These are phyloP conservation scores for Steinernema khuongi DNA, from an alignment of 1,140 invertebrate genomes.

Conservation along the genomic window DNA sequence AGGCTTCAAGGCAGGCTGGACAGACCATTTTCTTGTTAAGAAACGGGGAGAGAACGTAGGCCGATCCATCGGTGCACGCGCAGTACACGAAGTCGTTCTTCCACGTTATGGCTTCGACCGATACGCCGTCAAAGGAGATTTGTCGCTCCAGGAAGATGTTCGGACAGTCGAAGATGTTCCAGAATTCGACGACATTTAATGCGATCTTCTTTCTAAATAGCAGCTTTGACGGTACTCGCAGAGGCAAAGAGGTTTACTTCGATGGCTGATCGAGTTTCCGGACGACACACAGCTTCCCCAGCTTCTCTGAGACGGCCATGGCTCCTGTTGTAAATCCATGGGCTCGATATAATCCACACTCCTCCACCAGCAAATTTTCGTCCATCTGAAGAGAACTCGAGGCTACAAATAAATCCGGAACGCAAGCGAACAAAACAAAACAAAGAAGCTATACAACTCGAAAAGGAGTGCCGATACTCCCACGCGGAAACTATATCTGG, in stretches of 20 bases:
- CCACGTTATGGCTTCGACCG: not conserved
- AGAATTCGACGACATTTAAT: not conserved
- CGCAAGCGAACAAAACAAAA: too few relatives aligned
- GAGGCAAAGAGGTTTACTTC: too few relatives aligned
- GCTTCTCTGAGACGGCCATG: not conserved
- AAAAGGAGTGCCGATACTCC: too few relatives aligned
- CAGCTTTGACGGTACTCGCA: too few relatives aligned
- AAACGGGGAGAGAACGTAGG: not conserved
- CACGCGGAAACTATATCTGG: not conserved
- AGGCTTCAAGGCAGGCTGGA: not conserved
- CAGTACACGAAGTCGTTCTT: not conserved
- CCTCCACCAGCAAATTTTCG: not conserved
- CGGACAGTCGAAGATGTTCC: not conserved
- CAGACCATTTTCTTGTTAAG: not conserved
- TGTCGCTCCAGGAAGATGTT: slow-evolving; percentile 5
- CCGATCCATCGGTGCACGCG: not conserved
- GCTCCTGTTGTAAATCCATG: not conserved
- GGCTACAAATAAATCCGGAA: not conserved
- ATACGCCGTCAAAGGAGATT: not conserved
- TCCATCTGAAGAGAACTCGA: slow-evolving; percentile 13
- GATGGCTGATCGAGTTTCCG: not conserved
- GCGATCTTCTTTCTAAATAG: not conserved
- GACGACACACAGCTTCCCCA: not conserved
- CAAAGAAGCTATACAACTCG: not conserved
- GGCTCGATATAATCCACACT: not conserved